These are phyloP conservation scores for Tamias sibiricus DNA, from an alignment of 2,113 vertebrate species.

Conservation along the genomic window DNA sequence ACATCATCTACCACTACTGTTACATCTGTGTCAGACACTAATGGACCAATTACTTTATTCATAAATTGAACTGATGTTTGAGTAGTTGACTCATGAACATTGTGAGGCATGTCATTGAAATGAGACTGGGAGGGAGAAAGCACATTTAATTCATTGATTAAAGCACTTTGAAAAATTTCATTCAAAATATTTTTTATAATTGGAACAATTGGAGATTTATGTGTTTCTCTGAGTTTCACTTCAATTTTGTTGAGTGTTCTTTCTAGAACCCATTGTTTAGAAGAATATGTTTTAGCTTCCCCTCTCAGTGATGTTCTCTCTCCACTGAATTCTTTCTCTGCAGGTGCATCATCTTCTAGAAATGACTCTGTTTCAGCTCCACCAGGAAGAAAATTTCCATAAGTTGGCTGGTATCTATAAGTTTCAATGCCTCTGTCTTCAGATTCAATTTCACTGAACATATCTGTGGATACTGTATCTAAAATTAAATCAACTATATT, in stretches of 20 bases:
- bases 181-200: slow-evolving; percentile 79
- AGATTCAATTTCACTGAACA: slow-evolving; percentile 25
- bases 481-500: slow-evolving; percentile 71
- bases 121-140: background rate
- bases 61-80: background rate
- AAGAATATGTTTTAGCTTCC: background rate
- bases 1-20: slow-evolving; percentile 62
- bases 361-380: slow-evolving; percentile 73
- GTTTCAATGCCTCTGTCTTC: slow-evolving; percentile 18
- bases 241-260: slow-evolving; percentile 72
- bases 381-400: slow-evolving; percentile 78
- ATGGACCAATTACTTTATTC: slow-evolving; percentile 1
- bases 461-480: slow-evolving; percentile 54
- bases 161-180: slow-evolving; percentile 74
- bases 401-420: slow-evolving; percentile 65
- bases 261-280: slow-evolving; percentile 58
- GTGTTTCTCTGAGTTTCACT: slow-evolving; percentile 77
- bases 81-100: background rate
- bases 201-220: slow-evolving; percentile 70
- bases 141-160: slow-evolving; percentile 62
- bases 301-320: background rate
- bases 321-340: background rate
- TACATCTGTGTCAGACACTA: slow-evolving; percentile 79
- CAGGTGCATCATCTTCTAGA: slow-evolving; percentile 35
- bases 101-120: background rate